Evolutionary conservation across 2,888 invertebrate species (phyloP), one percentile per base, ranked within the genome.

Genomic region (Trachelus troglodyta): DNA sequence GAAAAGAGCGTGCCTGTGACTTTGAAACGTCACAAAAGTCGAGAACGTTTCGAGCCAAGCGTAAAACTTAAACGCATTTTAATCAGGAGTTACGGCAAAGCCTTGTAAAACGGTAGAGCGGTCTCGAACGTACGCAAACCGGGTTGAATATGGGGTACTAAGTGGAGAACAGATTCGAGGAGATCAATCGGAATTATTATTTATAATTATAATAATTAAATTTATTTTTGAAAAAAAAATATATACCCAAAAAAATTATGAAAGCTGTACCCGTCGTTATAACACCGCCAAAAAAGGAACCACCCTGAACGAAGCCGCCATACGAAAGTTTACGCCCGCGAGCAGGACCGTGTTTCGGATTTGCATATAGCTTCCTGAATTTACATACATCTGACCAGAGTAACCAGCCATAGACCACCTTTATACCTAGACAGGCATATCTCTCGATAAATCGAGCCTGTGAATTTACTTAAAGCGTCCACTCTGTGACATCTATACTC

Each of bases 391-490:
- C 30, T 30, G 31, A 71, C 30, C 34, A 23, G 12, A 56, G 71
- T 30, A 30, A 34, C 30, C 30, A 23, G 31, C 71, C 71, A 23
- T 23, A 23, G 71, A 11, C 34, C 30, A 71, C 6, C 71, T 71
- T 30, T 3, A 71, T 71, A 15, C 71, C 3, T 34, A 56, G 56
- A 56, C 0, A 56, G 23, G 2, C 56, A 56, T 56, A 34, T 34
- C 30, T 11, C 31, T 30, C 30, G 71, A 71, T 71, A 34, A 71
- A 71, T 71, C 71, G 71, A 71, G 31, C 31, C 12, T 23, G 71
- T 3, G 71, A 71, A 71, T 71, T 71, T 71, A 71, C 34, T 71
- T 71, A 33, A 71, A 71, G 71, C 71, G 31, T 31, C 71, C 31
- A 71, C 31, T 71, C 56, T 56, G 15, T 56, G 56, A 56, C 56